Conservation (phyloP, 2,113 vertebrate species). For the Cryptoleucopteryx plumbea region DNA sequence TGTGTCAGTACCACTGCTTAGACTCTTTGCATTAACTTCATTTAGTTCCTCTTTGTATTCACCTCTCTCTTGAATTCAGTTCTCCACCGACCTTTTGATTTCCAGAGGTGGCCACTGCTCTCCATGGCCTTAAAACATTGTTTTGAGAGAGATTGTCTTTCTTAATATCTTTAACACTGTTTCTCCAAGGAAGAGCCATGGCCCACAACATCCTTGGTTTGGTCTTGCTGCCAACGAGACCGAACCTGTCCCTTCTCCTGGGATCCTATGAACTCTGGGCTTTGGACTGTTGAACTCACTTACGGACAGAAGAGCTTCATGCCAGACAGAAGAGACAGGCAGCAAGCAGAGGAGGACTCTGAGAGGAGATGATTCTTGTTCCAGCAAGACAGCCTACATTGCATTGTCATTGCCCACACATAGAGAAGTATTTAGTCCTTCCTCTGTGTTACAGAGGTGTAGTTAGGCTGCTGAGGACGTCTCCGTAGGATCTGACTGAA, state of each 20-base stretch:
- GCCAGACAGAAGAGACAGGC: not conserved
- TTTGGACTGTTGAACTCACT: not conserved
- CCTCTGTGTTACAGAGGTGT: not conserved
- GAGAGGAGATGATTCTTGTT: not conserved
- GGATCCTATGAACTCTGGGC: not conserved
- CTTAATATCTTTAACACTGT: not conserved
- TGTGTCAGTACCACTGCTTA: not conserved
- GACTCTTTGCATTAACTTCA: not conserved
- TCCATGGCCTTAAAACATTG: not conserved
- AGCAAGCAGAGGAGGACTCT: not conserved
- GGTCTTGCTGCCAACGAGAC: not conserved
- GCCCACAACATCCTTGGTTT: not conserved
- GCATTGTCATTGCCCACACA: not conserved
- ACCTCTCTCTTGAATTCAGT: not conserved
- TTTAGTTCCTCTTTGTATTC: not conserved
- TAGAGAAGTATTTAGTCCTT: not conserved
- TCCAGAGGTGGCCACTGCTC: not conserved
- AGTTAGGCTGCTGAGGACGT: not conserved
- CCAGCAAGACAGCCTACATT: not conserved
- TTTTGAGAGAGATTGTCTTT: not conserved
- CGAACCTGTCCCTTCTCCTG: not conserved
- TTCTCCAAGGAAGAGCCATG: not conserved
- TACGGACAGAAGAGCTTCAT: not conserved
- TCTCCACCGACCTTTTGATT: not conserved
- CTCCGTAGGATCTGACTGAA: not conserved